Evolutionary conservation across 2,797 vertebrate species (phyloP), one percentile per base, ranked within the genome.

Genomic region (Danio choprae): DNA sequence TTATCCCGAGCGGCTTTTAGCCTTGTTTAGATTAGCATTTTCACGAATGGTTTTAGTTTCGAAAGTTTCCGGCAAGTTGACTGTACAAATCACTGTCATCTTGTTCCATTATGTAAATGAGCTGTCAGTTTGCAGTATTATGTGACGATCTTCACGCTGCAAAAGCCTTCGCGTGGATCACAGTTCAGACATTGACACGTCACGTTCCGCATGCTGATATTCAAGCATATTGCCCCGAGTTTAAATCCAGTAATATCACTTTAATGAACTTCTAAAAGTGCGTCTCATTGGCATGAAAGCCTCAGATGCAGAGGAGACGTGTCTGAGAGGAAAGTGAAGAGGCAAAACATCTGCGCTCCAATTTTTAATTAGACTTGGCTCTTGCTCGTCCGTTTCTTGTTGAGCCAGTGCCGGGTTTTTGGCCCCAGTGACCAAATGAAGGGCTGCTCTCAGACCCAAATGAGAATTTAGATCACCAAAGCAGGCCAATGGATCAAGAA

Each of bases 301-400:
- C 87, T 84, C 58, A 73, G 74, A 80, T 86, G 86, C 83, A 70
- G 80, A 88, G 77, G 82, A 80, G 82, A 80, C 73, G 76, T 77
- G 85, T 86, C 87, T 74, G 77, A 82, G 78, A 81, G 83, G 87
- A 90, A 86, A 87, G 83, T 87, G 87, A 76, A 83, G 78, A 71
- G 71, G 83, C 75, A 89, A 89, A 87, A 90, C 90, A 91, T 90
- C 87, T 90, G 88, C 84, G 64, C 78, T 77, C 86, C 80, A 87
- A 70, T 91, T 89, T 90, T 89, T 88, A 92, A 92, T 92, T 88
- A 90, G 85, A 82, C 83, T 87, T 81, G 77, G 82, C 84, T 90
- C 79, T 77, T 40, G 85, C 74, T 78, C 60, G 9, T 58, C 80
- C 51, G 83, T 87, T 80, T 81, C 78, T 86, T 84, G 77, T 87